These are phyloP conservation scores for Trichogramma dendrolimi DNA, from an alignment of 2,888 invertebrate genomes.

Conservation along the genomic window DNA sequence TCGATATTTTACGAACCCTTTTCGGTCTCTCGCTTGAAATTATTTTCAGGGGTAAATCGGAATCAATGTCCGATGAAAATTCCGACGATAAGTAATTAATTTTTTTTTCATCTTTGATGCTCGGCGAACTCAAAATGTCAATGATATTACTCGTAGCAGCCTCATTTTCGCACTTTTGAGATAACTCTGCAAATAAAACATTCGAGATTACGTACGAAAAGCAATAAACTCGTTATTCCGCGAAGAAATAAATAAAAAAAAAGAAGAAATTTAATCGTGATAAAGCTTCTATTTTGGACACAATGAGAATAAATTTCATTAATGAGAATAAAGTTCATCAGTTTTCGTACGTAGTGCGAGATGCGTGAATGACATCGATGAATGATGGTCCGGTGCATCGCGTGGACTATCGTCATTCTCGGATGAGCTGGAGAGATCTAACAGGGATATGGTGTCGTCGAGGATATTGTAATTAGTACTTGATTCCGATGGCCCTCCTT, in stretches of 20 bases:
- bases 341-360: conserved; percentile 24
- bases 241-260: too few relatives aligned
- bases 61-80: conserved; percentile 26
- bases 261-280: not conserved
- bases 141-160: not conserved
- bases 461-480: conserved; percentile 47
- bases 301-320: not conserved
- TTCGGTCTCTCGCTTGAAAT: conserved; percentile 18
- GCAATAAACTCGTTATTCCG: not conserved
- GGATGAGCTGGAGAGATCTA: conserved; percentile 28
- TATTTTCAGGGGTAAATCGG: conserved; percentile 18
- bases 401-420: conserved; percentile 15
- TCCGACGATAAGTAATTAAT: conserved; percentile 12
- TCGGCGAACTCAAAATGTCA: not conserved
- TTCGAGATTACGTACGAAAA: conserved; percentile 17
- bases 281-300: conserved; percentile 2
- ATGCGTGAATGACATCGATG: not conserved
- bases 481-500: conserved; percentile 42
- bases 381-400: not conserved
- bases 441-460: conserved; percentile 36
- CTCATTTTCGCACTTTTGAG: not conserved
- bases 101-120: not conserved
- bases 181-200: conserved; percentile 20
- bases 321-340: not conserved
- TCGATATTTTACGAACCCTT: conserved; percentile 11